Evolutionary conservation across 2,888 invertebrate genomes (phyloP), one percentile per base, ranked within the genome.

Genomic region (Megaustenia siamemsis): DNA sequence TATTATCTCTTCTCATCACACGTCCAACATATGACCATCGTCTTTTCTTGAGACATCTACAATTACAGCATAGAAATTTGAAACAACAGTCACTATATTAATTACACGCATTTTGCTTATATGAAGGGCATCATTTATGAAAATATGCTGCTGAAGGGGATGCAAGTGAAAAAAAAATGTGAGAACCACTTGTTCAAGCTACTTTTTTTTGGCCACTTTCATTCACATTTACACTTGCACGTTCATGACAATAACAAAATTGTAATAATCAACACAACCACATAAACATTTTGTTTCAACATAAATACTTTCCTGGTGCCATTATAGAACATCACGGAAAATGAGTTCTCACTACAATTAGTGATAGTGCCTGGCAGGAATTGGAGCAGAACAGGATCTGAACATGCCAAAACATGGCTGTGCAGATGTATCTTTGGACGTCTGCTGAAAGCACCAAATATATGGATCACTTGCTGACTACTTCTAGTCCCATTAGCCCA

Each of bases 381-480:
- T 18, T 87, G 75, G 12, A 89, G 86, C 10, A 86, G 84, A 18
- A 87, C 86, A 24, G 84, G 84, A 68, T 90, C 88, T 53, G 88
- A 86, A 75, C 90, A 85, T n/a, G 90, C 92, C 45, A 92, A 86
- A 6, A 92, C 89, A 28, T 87, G 86, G 77, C 90, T 92, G 12
- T 90, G 90, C 15, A 88, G 76, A 28, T 85, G 63, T 75, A 92
- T 85, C 4, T 85, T 86, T 77, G 89, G 91, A 24, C 89, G 87
- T 43, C 90, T 90, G 24, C 92, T 92, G 86, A 90, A 90, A 3
- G 91, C 91, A 38, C 92, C 92, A 87, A 93, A 93, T 43, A 93
- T 92, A 85, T 91, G 90, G 71, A 89, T 88, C 18, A 89, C 88
- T 10, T 87, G 88, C 88, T 93, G 93, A 32, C 86, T 87, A 63